Evolutionary conservation across 1,140 invertebrate genomes (phyloP), one percentile per base, ranked within the genome.

Genomic region (Platorchestia sp.): DNA sequence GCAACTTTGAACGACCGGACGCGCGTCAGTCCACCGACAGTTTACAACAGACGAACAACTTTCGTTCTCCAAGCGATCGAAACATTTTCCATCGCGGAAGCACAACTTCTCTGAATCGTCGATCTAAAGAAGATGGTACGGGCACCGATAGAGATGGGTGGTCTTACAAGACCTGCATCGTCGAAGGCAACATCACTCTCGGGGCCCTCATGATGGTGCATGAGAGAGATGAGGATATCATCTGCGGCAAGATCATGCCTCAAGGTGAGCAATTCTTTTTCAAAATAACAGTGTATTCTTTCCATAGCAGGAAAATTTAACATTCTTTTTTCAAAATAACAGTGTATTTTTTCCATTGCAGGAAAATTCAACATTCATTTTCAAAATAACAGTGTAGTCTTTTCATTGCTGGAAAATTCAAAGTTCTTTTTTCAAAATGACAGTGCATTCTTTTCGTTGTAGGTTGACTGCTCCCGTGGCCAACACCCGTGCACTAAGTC

Each of bases 221-320:
- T n/a, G 91, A 93, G 45, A 45, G 91, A 7, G 91, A 47, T 14
- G 91, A 93, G 40, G 91, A 93, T 14, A 93, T 47, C 91, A 93
- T 47, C 43, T 93, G 91, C 45, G 91, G 91, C 43, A 93, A 93
- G 45, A 93, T 93, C 45, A 93, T 93, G 91, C 91, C 91, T 45
- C 91, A 93, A 93, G 91, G 91, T 93, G 40, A 93, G 91, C 43
- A 45, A 6, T 47, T 47, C 47, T 47, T 42, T 89, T 86, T 86
- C 36, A 86, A 16, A 86, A 5, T n/a, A 36, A 86, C 86, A 86
- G 36, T 86, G 86, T 40, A 51, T 51, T 51, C 47, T 10, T 6
- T 51, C 47, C n/a, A n/a, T n/a, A n/a, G n/a, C n/a, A n/a, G n/a
- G n/a, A n/a, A n/a, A n/a, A n/a, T n/a, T n/a, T 51, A 51, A 51